A percentile compares a stretch with the other conserved stretches of the same genome.
These are phyloP conservation scores for Spondyliosoma cantharus DNA, from an alignment of 2,797 vertebrate genomes.

Conservation along the genomic window DNA sequence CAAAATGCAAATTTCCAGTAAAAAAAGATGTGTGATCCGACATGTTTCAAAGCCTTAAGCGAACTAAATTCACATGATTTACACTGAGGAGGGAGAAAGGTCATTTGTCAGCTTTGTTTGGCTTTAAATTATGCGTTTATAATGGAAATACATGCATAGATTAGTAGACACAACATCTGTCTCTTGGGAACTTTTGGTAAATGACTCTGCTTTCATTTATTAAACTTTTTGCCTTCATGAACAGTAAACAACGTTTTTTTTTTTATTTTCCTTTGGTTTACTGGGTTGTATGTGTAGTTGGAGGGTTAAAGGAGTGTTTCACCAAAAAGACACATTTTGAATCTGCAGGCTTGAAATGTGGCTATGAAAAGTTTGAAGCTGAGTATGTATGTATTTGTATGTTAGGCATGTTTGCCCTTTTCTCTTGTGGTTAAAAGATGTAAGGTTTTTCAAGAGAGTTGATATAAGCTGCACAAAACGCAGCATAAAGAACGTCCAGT, in stretches of 20 bases:
- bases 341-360: slow-evolving; percentile 35
- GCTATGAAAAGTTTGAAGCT: slow-evolving; percentile 39
- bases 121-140: slow-evolving; percentile 7
- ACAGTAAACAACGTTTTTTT: background rate
- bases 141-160: slow-evolving; percentile 27
- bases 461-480: background rate
- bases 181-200: slow-evolving; percentile 6
- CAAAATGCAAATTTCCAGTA: slow-evolving; percentile 45
- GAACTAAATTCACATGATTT: slow-evolving; percentile 33
- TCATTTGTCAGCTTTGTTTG: slow-evolving; percentile 34
- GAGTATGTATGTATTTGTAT: too few species aligned
- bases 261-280: slow-evolving; percentile 2
- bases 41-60: slow-evolving; percentile 36
- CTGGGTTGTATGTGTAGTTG: background rate
- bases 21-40: slow-evolving; percentile 23
- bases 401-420: too few species aligned
- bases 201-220: slow-evolving; percentile 13
- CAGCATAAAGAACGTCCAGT: background rate
- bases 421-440: too few species aligned
- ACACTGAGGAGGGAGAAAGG: background rate
- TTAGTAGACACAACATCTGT: slow-evolving; percentile 32
- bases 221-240: background rate
- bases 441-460: too few species aligned
- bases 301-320: slow-evolving; percentile 10
- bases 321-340: slow-evolving; percentile 14